Evolutionary conservation across 2,888 invertebrate species (phyloP), one percentile per base, ranked within the genome.

Genomic region (Torymus tubicola): DNA sequence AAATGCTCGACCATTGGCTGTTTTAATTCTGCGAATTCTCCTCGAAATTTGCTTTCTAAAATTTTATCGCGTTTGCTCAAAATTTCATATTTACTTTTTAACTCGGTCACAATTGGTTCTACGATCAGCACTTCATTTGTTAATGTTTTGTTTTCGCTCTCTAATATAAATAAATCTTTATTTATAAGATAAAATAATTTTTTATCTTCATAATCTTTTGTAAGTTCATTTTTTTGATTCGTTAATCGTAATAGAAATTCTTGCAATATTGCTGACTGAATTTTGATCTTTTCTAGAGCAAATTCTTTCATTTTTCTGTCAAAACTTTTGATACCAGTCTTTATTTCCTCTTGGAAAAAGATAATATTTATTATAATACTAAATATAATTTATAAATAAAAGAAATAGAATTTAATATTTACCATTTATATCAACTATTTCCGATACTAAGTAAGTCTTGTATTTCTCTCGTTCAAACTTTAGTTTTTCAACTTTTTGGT

Each of bases 401-500:
- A 42, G 8, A 57, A 50, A 13, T 3, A 24, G 0, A 61, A 18
- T 53, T 3, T 1, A 24, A 31, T 21, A 13, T 13, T 60, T 77
- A 89, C 89, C 92, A 68, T 93, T 90, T 0, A 95, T 91, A 87
- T 94, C 94, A 31, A 91, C 91, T 86, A 96, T 94, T 89, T 96
- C 96, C 0, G 93, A 93, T 85, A 94, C 93, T 82, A 97, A 89
- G 91, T 95, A 94, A 87, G 93, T 93, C 86, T 94, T 93, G 88
- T 96, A 96, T 86, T 95, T 94, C 86, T 95, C 93, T 14, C 97
- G 93, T 91, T 97, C 96, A 71, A 93, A 93, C 82, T 93, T 92
- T 3, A 96, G 91, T 81, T 93, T 93, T 57, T 91, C 91, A 0
- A 96, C 93, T 87, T 94, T 94, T 68, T 93, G 93, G 86, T 96